Conservation (phyloP, 2,888 invertebrate species). For the Caenorhabditis sp. region DNA sequence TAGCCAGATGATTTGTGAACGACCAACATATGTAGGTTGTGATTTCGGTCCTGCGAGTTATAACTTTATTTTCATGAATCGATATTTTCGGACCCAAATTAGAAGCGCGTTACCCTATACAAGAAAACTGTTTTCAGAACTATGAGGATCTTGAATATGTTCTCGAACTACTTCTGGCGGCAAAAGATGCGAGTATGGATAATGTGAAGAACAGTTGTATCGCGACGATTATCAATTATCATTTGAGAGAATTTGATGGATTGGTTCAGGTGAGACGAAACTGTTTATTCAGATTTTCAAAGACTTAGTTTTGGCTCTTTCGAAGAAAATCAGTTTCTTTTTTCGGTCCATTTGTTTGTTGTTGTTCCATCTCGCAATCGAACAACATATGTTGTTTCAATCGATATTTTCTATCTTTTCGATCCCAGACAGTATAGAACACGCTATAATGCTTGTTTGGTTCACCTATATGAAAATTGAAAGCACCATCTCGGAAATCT, state of each 20-base stretch:
- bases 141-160: background rate
- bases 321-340: too few relatives aligned
- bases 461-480: background rate
- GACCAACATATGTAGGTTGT: too few relatives aligned
- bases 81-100: too few relatives aligned
- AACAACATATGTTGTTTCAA: background rate
- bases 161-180: background rate
- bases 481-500: background rate
- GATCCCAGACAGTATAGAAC: background rate
- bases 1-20: too few relatives aligned
- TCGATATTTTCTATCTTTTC: background rate
- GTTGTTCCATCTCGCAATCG: background rate
- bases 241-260: slow-evolving; percentile 3
- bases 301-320: too few relatives aligned
- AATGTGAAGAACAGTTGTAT: slow-evolving; percentile 1
- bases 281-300: too few relatives aligned
- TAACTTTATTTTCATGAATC: too few relatives aligned
- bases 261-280: background rate
- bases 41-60: too few relatives aligned
- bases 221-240: background rate
- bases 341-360: background rate
- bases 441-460: background rate
- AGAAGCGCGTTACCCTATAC: too few relatives aligned
- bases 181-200: background rate
- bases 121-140: background rate